These are phyloP conservation scores for Tachuris rubrigastra DNA, from an alignment of 2,113 vertebrate species.

Conservation along the genomic window DNA sequence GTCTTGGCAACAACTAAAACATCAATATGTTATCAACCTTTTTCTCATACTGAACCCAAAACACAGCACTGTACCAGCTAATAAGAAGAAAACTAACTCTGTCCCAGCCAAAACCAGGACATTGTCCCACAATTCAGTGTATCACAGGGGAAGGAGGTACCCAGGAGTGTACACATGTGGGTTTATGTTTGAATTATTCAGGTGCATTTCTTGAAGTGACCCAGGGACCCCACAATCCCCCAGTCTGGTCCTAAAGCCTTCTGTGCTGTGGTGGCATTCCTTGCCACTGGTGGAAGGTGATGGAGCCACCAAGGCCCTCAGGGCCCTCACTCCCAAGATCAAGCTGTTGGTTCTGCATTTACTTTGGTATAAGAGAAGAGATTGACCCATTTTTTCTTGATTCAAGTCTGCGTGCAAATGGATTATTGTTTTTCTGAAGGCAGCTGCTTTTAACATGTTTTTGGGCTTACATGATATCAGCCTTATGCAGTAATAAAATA, in stretches of 20 bases:
- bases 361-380: neutral
- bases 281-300: neutral
- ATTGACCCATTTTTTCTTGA: neutral
- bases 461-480: neutral
- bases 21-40: neutral
- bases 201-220: neutral
- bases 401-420: neutral
- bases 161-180: rapidly evolving
- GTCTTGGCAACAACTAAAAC: neutral
- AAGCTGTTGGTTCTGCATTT: neutral
- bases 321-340: neutral
- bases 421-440: neutral
- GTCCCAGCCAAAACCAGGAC: neutral
- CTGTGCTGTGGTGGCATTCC: neutral
- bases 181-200: neutral
- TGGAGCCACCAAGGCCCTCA: neutral
- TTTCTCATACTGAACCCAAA: neutral
- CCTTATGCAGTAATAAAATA: neutral
- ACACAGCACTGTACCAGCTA: neutral
- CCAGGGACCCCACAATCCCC: rapidly evolving
- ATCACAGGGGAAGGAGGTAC: neutral
- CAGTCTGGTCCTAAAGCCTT: neutral
- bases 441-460: neutral
- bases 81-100: neutral
- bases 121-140: neutral